These are phyloP conservation scores for Neotragus moschatus DNA, from an alignment of 2,113 vertebrate species.

Conservation along the genomic window DNA sequence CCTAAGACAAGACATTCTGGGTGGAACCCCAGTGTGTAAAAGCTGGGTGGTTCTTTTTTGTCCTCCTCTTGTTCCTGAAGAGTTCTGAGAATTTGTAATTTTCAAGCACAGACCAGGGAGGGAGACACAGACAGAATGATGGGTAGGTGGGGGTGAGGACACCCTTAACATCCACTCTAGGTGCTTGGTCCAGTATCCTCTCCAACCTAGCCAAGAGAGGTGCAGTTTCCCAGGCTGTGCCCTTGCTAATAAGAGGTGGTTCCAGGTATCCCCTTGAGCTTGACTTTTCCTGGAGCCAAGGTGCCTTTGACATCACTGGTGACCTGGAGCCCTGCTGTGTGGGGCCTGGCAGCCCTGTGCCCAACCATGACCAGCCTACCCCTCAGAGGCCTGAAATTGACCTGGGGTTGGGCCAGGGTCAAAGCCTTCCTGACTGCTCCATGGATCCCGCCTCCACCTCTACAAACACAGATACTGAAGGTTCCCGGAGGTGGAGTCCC, in stretches of 20 bases:
- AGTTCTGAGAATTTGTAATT: not conserved
- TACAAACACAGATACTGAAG: not conserved
- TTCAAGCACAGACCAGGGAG: not conserved
- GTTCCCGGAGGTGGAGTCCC: not conserved
- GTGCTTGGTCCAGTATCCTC: not conserved
- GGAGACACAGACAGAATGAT: not conserved
- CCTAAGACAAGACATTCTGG: not conserved
- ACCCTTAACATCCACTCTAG: not conserved
- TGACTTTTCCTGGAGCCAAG: not conserved
- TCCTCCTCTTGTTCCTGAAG: not conserved
- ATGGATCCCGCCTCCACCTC: not conserved
- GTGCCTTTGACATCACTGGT: not conserved
- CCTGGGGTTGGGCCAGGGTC: not conserved
- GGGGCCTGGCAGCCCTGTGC: not conserved
- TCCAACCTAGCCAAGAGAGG: not conserved
- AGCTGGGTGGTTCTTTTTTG: not conserved
- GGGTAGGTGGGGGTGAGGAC: not conserved
- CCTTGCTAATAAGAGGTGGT: not conserved
- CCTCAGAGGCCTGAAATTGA: not conserved
- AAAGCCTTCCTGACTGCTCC: not conserved
- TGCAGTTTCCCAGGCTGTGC: not conserved
- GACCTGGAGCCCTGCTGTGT: not conserved
- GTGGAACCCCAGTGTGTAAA: not conserved
- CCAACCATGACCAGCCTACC: too few relatives aligned
- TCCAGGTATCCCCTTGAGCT: not conserved